Conservation (phyloP, 30 jellyfish, hydroid and myxozoan genomes). For the Aurelia coerulea region DNA sequence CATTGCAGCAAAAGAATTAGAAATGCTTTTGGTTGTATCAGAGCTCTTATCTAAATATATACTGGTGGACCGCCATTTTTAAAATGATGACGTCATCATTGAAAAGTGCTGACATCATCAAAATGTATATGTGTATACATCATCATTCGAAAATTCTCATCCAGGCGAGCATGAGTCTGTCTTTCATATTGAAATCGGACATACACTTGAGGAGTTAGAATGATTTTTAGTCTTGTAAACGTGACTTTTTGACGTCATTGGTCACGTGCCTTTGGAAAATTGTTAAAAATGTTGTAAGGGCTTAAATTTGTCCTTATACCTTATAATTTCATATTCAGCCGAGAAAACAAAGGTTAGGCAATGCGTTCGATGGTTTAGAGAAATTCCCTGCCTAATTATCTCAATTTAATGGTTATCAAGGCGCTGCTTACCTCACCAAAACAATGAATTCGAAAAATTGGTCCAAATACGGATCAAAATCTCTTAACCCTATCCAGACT, state of each 20-base stretch:
- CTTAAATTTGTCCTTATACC: not conserved
- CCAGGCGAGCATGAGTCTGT: constrained; percentile 19
- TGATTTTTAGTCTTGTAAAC: constrained; percentile 1
- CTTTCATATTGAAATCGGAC: constrained; percentile 2
- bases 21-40: not conserved
- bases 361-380: constrained; percentile 23
- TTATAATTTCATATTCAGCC: not conserved
- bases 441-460: too few species aligned
- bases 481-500: too few species aligned
- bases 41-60: not conserved
- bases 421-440: too few species aligned
- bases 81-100: not conserved
- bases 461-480: too few species aligned
- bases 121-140: not conserved
- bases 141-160: constrained; percentile 9
- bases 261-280: constrained; percentile 15
- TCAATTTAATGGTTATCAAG: too few species aligned
- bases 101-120: constrained; percentile 4
- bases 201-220: not conserved
- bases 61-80: not conserved
- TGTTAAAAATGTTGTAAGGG: constrained; percentile 9
- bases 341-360: constrained; percentile 36
- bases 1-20: too few species aligned
- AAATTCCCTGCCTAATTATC: not conserved
- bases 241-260: constrained; percentile 22